A percentile compares a stretch with the other conserved stretches of the same genome.
Evolutionary conservation across 2,113 vertebrate species (phyloP).

Genomic region (Neomonachus schauinslandi): DNA sequence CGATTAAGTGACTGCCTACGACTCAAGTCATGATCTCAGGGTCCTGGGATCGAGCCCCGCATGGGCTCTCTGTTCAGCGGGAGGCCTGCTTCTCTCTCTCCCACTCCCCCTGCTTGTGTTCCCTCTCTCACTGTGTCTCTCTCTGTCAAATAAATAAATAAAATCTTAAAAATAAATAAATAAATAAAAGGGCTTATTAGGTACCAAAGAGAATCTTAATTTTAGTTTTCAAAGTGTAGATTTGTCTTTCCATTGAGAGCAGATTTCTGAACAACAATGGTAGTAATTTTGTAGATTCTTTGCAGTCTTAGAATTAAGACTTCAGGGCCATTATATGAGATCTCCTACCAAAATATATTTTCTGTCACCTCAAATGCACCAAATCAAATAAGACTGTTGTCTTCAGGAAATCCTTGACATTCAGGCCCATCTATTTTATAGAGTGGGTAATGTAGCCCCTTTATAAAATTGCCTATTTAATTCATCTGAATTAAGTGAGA

Average conservation of each 20-base stretch:
- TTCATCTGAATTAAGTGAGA: constrained; percentile 48
- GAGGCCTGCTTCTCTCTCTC: too few species aligned
- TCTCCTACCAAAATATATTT: constrained; percentile 4
- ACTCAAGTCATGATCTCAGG: too few species aligned
- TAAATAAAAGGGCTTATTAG: background rate
- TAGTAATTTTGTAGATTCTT: constrained; percentile 18
- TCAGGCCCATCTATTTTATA: background rate
- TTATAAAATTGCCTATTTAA: constrained; percentile 55
- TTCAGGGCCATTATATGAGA: background rate
- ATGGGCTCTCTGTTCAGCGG: too few species aligned
- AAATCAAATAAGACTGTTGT: background rate
- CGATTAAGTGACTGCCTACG: too few species aligned
- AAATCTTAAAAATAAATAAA: too few species aligned
- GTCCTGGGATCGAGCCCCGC: too few species aligned
- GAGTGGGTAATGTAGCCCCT: constrained; percentile 1
- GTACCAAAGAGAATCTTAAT: background rate
- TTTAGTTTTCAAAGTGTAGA: constrained; percentile 35
- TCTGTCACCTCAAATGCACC: constrained; percentile 16
- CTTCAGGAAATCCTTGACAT: background rate
- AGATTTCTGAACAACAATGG: constrained; percentile 21
- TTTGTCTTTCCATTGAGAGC: background rate
- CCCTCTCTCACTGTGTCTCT: too few species aligned
- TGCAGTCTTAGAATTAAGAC: constrained; percentile 26
- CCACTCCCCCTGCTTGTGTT: too few species aligned
- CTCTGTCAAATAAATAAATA: too few species aligned